Conservation (phyloP, 2,888 invertebrate species). For the Graphium colonna region DNA sequence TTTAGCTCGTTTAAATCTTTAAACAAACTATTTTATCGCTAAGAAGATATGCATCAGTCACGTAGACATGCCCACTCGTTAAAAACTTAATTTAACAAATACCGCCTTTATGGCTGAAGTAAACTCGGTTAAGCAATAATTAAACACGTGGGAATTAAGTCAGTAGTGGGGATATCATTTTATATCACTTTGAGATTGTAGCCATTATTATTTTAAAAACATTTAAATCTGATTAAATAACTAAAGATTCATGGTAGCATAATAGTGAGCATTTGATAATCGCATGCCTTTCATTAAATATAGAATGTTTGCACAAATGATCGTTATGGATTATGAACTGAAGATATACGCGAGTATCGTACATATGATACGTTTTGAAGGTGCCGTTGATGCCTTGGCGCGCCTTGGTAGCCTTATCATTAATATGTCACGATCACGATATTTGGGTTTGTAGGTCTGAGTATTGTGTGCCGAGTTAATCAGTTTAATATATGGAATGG, state of each 20-base stretch:
- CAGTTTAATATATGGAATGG: too few relatives aligned
- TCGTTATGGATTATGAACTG: neutral
- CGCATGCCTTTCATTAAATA: neutral
- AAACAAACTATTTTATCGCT: slow-evolving; percentile 34
- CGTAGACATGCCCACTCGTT: slow-evolving; percentile 33
- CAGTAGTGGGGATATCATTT: slow-evolving; percentile 17
- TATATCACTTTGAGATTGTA: slow-evolving; percentile 1
- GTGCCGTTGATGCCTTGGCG: neutral
- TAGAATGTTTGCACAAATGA: neutral
- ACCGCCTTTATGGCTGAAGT: slow-evolving; percentile 30
- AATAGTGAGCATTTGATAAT: slow-evolving; percentile 1
- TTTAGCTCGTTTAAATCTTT: slow-evolving; percentile 13
- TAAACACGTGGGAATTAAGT: slow-evolving; percentile 32
- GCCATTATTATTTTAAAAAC: slow-evolving; percentile 2
- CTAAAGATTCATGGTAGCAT: neutral
- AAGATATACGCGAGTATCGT: neutral
- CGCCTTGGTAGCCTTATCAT: neutral
- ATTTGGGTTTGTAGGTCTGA: neutral
- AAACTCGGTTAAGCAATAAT: slow-evolving; percentile 29
- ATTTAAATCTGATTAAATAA: slow-evolving; percentile 7
- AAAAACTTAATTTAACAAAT: slow-evolving; percentile 28
- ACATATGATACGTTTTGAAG: neutral
- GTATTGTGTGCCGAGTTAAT: neutral
- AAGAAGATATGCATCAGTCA: slow-evolving; percentile 35
- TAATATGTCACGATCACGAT: neutral